These are phyloP conservation scores for Harpalus rufipes DNA, from an alignment of 2,888 invertebrate genomes.

Conservation along the genomic window DNA sequence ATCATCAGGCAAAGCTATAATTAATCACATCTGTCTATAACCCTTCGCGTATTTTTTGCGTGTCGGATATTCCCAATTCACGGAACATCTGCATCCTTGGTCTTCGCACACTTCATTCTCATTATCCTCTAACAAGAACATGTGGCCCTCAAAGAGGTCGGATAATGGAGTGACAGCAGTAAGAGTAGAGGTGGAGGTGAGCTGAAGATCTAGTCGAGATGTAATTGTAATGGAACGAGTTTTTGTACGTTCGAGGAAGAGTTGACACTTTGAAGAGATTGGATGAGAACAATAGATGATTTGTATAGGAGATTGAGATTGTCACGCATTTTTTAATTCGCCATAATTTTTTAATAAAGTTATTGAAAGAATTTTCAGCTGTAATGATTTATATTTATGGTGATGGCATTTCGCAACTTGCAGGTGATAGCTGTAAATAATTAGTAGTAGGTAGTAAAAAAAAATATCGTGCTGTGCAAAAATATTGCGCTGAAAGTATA, in stretches of 20 bases:
- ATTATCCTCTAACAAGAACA: slow-evolving; percentile 23
- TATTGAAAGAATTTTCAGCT: not conserved
- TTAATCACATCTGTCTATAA: slow-evolving; percentile 42
- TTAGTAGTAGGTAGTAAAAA: no score
- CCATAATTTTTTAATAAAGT: not conserved
- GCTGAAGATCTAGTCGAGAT: not conserved
- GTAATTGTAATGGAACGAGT: slow-evolving; percentile 20
- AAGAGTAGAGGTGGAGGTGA: not conserved
- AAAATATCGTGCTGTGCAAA: no score
- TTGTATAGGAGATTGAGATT: not conserved
- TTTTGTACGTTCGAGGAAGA: slow-evolving; percentile 26
- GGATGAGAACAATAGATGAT: slow-evolving; percentile 11
- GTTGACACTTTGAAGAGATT: slow-evolving; percentile 5
- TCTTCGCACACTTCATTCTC: slow-evolving; percentile 12
- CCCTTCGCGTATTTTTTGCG: slow-evolving; percentile 30
- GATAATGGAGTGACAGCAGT: slow-evolving; percentile 1
- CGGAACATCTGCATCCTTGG: slow-evolving; percentile 40
- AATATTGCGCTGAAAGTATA: no score
- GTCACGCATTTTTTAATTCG: not conserved
- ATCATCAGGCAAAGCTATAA: slow-evolving; percentile 4
- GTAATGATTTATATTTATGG: not conserved
- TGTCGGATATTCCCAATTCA: slow-evolving; percentile 40
- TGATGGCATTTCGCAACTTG: no score
- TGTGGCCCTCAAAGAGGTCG: slow-evolving; percentile 9
- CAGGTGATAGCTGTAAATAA: no score